These are phyloP conservation scores for Rhyacophila brunnea DNA, from an alignment of 1,140 invertebrate species.

Conservation along the genomic window DNA sequence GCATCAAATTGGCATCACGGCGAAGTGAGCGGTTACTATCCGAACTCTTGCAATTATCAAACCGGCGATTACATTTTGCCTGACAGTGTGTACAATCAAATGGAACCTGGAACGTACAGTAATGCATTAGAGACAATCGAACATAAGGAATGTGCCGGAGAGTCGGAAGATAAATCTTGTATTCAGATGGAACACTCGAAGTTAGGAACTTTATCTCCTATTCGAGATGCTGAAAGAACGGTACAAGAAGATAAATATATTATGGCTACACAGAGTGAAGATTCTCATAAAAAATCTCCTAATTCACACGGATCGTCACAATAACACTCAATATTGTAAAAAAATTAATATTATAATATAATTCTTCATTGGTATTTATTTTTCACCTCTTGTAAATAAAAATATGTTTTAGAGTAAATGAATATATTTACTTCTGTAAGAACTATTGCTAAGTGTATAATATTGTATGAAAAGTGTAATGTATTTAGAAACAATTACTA, in stretches of 20 bases:
- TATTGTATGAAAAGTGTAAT: too few relatives aligned
- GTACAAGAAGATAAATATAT: slow-evolving; percentile 24
- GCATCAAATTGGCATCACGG: slow-evolving; percentile 31
- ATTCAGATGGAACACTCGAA: slow-evolving; percentile 16
- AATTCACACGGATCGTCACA: slow-evolving; percentile 7
- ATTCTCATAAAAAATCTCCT: slow-evolving; percentile 26
- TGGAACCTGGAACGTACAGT: slow-evolving; percentile 26
- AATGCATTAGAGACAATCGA: slow-evolving; percentile 19
- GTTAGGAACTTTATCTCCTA: not conserved
- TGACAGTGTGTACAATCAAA: slow-evolving; percentile 30
- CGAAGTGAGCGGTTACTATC: slow-evolving; percentile 25
- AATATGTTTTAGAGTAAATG: too few relatives aligned
- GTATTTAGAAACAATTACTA: too few relatives aligned
- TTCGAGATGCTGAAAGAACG: not conserved
- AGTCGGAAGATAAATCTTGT: slow-evolving; percentile 22
- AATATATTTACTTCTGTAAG: too few relatives aligned
- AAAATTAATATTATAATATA: not conserved
- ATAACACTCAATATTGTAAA: slow-evolving; percentile 17
- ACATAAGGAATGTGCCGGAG: slow-evolving; percentile 14
- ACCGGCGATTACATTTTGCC: slow-evolving; percentile 29
- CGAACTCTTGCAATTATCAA: slow-evolving; percentile 31
- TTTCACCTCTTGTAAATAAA: too few relatives aligned
- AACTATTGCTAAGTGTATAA: too few relatives aligned
- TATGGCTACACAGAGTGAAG: slow-evolving; percentile 16
- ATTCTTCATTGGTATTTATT: not conserved